These are phyloP conservation scores for Xyrauchen texanus DNA, from an alignment of 2,113 vertebrate species.

Conservation along the genomic window DNA sequence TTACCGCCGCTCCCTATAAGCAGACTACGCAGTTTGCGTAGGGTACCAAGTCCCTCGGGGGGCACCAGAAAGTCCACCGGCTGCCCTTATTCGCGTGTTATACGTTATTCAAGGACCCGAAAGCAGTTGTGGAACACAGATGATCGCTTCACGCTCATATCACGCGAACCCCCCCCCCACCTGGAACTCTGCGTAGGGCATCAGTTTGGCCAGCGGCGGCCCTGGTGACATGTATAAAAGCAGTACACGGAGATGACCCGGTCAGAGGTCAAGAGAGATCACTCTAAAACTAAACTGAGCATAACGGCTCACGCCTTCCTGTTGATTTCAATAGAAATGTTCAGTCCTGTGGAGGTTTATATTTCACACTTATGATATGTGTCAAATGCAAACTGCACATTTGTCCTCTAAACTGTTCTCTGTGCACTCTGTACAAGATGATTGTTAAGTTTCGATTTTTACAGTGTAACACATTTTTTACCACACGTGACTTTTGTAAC, in stretches of 20 bases:
- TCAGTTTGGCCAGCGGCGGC: too few relatives aligned
- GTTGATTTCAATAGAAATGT: neutral
- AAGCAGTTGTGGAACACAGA: too few relatives aligned
- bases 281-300: neutral
- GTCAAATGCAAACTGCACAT: slow-evolving; percentile 30
- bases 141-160: too few relatives aligned
- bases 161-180: too few relatives aligned
- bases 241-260: neutral
- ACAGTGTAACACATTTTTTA: neutral
- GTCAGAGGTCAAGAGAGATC: neutral
- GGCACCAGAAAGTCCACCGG: too few relatives aligned
- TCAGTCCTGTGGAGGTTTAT: neutral
- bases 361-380: slow-evolving; percentile 34
- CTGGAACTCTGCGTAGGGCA: too few relatives aligned
- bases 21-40: too few relatives aligned
- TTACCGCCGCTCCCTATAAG: too few relatives aligned
- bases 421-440: neutral
- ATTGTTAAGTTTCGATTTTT: neutral
- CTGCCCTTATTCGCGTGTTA: too few relatives aligned
- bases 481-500: neutral
- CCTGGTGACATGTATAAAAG: too few relatives aligned
- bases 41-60: too few relatives aligned
- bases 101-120: too few relatives aligned
- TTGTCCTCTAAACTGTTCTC: neutral
- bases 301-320: neutral